phyloP scores from a whole-genome alignment of 2,113 vertebrate genomes.

The Ovis canadensis region DNA sequence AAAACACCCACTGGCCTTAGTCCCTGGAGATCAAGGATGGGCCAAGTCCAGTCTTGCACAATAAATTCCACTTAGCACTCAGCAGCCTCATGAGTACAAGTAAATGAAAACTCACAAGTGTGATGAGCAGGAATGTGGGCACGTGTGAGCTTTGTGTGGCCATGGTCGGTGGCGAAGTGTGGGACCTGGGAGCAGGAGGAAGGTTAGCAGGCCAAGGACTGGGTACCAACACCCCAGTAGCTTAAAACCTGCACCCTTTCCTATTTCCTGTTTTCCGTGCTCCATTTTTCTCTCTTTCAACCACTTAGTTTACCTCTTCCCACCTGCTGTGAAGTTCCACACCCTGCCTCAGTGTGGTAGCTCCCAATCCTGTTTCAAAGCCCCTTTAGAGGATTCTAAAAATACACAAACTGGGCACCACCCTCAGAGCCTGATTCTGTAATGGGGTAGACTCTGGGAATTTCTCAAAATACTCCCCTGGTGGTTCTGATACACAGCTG shows the following conservation, averaged over 20 bases:
- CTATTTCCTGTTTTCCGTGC: neutral
- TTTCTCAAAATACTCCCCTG: conserved; percentile 1
- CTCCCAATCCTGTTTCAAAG: neutral
- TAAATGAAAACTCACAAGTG: neutral
- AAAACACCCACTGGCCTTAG: neutral
- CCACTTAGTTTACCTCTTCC: neutral
- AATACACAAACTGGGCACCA: neutral
- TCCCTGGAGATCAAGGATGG: neutral
- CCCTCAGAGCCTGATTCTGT: neutral
- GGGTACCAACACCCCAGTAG: neutral
- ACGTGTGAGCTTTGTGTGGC: neutral
- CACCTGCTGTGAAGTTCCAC: neutral
- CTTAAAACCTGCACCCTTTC: neutral
- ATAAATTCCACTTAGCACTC: neutral
- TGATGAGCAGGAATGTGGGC: neutral
- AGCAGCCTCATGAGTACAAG: neutral
- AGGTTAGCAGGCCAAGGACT: neutral
- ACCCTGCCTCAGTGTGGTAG: neutral
- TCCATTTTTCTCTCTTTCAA: neutral
- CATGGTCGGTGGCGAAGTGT: neutral
- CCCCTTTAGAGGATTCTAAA: conserved; percentile 18
- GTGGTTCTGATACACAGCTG: neutral
- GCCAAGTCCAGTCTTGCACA: neutral
- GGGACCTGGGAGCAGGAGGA: neutral
- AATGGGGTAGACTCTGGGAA: conserved; percentile 17